Evolutionary conservation across 2,888 invertebrate species (phyloP).

Genomic region (Leptinotarsa haldemani): DNA sequence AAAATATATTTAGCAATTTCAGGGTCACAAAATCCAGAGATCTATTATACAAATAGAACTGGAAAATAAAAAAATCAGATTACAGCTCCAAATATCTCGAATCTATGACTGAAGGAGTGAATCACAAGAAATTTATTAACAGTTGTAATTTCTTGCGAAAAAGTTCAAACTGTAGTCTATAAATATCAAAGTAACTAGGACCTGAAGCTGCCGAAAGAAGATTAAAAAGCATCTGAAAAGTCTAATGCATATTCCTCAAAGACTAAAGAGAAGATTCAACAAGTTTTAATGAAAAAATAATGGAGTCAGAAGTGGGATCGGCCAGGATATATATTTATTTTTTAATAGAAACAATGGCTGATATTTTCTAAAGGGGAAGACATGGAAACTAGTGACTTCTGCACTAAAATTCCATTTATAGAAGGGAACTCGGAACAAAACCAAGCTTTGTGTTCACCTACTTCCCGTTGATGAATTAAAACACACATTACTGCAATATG

Average conservation of each 20-base stretch:
- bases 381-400: slow-evolving; percentile 3
- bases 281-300: neutral
- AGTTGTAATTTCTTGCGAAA: neutral
- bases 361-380: slow-evolving; percentile 8
- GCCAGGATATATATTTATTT: neutral
- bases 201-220: neutral
- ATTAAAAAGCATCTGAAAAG: neutral
- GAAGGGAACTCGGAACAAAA: neutral
- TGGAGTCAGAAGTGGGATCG: slow-evolving; percentile 1
- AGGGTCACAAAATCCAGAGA: neutral
- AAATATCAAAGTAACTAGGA: neutral
- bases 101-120: no score
- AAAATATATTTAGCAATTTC: neutral
- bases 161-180: neutral
- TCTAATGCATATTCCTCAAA: neutral
- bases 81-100: neutral
- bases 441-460: neutral
- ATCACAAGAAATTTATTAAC: neutral
- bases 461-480: neutral
- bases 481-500: slow-evolving; percentile 6
- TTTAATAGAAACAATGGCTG: neutral
- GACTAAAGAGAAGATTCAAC: neutral
- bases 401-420: neutral
- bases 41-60: neutral
- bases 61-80: neutral